Conservation (phyloP, 2,113 vertebrate species). For the Tonatia bakeri region DNA sequence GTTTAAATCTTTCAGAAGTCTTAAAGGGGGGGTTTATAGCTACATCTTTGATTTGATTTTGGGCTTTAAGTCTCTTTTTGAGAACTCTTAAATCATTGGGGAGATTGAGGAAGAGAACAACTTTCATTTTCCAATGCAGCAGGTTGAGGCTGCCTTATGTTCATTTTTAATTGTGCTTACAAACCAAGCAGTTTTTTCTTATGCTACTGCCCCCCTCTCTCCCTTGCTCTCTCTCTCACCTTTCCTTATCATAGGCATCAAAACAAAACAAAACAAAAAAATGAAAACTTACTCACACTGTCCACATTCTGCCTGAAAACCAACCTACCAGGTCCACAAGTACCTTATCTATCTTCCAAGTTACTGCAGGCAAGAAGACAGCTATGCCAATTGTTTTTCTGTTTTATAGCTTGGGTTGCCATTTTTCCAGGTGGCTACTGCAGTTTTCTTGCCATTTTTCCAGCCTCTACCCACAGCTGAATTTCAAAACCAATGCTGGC, state of each 20-base stretch:
- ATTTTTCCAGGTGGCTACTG: background rate
- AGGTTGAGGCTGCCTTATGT: background rate
- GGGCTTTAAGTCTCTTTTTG: background rate
- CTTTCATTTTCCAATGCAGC: background rate
- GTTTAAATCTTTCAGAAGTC: background rate
- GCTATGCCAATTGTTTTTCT: background rate
- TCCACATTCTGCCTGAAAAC: background rate
- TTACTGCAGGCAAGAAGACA: background rate
- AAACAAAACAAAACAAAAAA: background rate
- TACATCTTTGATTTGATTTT: background rate
- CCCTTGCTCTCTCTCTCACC: background rate
- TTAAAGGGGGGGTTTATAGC: background rate
- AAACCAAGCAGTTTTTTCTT: background rate
- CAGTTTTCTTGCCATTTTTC: background rate
- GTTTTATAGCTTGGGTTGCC: background rate
- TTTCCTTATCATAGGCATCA: background rate
- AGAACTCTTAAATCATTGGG: background rate
- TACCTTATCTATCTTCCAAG: background rate
- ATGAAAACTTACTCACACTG: background rate
- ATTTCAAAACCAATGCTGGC: background rate
- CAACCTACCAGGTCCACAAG: background rate
- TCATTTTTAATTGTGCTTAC: background rate
- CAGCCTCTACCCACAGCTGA: background rate
- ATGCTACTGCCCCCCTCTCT: background rate
- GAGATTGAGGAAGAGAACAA: background rate